Evolutionary conservation across 2,888 invertebrate genomes (phyloP).

Genomic region (Torymus auratus): DNA sequence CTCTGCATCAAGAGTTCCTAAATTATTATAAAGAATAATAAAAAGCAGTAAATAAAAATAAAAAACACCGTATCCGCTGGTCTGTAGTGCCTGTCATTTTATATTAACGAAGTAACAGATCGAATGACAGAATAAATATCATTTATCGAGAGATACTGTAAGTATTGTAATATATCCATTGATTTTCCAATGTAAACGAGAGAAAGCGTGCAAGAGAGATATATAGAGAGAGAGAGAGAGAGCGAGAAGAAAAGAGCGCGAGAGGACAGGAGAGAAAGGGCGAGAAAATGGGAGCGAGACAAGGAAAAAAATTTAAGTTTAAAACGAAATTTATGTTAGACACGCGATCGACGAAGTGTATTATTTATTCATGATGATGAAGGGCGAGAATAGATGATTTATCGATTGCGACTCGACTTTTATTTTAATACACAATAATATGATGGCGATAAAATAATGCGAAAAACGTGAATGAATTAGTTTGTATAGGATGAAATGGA

Average conservation of each 20-base stretch:
- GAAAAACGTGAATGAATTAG: constrained; percentile 43
- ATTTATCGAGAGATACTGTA: constrained; percentile 62
- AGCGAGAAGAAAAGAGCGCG: constrained; percentile 9
- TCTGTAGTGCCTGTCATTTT: constrained; percentile 66
- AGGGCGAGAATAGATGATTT: constrained; percentile 47
- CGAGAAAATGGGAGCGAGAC: constrained; percentile 24
- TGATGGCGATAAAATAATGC: constrained; percentile 45
- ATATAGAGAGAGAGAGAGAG: constrained; percentile 19
- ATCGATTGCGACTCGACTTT: constrained; percentile 54
- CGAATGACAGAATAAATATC: constrained; percentile 61
- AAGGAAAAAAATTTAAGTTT: constrained; percentile 47
- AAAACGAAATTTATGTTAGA: constrained; percentile 48
- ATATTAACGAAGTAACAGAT: constrained; percentile 60
- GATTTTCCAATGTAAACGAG: constrained; percentile 63
- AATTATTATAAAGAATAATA: not conserved
- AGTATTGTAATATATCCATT: constrained; percentile 67
- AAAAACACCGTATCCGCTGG: constrained; percentile 60
- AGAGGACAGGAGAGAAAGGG: constrained; percentile 11
- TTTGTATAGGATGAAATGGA: constrained; percentile 55
- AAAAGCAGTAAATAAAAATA: constrained; percentile 35
- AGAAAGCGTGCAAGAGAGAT: constrained; percentile 39
- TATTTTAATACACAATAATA: constrained; percentile 49
- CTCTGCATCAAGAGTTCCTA: constrained; percentile 60
- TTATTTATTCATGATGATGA: constrained; percentile 52
- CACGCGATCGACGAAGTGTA: constrained; percentile 49